Evolutionary conservation across 2,888 invertebrate species (phyloP).

Genomic region (Pyrocoelia pectoralis): DNA sequence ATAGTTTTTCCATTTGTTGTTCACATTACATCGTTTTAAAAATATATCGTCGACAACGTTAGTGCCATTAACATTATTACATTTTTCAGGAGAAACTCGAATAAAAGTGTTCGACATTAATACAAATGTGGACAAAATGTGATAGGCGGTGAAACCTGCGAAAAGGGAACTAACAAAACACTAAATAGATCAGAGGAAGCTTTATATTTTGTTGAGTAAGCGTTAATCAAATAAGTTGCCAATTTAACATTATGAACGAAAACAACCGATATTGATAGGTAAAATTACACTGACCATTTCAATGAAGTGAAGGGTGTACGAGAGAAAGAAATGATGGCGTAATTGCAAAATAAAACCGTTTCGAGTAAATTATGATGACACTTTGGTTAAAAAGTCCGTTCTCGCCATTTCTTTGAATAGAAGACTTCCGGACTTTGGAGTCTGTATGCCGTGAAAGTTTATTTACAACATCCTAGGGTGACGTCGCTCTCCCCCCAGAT

Average conservation of each 20-base stretch:
- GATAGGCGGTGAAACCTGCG: no score
- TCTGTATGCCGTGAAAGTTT: constrained; percentile 57
- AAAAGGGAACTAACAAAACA: no score
- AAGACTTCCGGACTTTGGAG: constrained; percentile 58
- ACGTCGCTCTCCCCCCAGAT: constrained; percentile 48
- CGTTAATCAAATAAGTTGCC: no score
- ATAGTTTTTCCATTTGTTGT: background rate
- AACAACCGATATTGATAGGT: background rate
- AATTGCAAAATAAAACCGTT: constrained; percentile 30
- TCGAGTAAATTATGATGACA: constrained; percentile 27
- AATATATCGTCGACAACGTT: background rate
- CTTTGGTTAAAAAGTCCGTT: constrained; percentile 35
- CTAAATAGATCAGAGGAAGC: no score
- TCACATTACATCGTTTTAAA: background rate
- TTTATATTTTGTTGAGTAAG: no score
- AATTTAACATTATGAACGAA: no score
- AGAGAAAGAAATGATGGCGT: constrained; percentile 15
- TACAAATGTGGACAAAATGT: no score
- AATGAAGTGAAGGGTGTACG: constrained; percentile 4
- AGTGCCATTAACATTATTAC: background rate
- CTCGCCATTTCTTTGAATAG: constrained; percentile 55
- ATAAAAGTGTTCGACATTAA: background rate
- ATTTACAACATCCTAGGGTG: constrained; percentile 53
- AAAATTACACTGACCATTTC: background rate
- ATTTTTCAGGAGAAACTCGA: background rate